Percentiles rank a stretch among this genome's conserved stretches.
Conservation (phyloP, 2,797 vertebrate species). For the Artibeus lituratus region DNA sequence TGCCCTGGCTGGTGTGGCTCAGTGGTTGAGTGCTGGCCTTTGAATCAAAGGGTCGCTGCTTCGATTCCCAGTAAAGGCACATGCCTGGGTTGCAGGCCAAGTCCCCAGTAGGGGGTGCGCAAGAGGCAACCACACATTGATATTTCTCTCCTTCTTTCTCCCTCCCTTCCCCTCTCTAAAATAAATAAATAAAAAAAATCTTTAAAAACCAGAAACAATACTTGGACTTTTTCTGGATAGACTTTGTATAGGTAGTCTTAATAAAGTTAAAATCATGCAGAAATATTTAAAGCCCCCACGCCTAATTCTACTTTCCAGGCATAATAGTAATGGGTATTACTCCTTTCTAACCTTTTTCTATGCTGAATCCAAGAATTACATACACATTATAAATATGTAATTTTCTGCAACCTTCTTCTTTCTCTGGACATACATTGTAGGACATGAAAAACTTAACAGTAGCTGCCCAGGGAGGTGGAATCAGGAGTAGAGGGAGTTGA, state of each 20-base stretch:
- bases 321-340: neutral
- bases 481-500: neutral
- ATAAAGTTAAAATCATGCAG: neutral
- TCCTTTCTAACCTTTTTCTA: slow-evolving; percentile 20
- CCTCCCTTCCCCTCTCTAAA: no score
- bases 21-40: no score
- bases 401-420: neutral
- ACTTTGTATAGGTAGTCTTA: neutral
- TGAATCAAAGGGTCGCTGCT: no score
- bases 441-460: neutral
- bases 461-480: neutral
- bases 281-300: neutral
- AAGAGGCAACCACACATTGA: no score
- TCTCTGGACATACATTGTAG: neutral
- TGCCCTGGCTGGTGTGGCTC: neutral
- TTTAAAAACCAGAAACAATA: neutral
- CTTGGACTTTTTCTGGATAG: neutral
- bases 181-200: no score
- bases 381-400: neutral
- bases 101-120: no score
- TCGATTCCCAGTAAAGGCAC: no score
- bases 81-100: no score
- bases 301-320: neutral
- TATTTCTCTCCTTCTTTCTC: no score
- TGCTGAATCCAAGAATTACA: neutral